Conservation (phyloP, 64 coral and sea anemone species). For the Montipora foliosa region DNA sequence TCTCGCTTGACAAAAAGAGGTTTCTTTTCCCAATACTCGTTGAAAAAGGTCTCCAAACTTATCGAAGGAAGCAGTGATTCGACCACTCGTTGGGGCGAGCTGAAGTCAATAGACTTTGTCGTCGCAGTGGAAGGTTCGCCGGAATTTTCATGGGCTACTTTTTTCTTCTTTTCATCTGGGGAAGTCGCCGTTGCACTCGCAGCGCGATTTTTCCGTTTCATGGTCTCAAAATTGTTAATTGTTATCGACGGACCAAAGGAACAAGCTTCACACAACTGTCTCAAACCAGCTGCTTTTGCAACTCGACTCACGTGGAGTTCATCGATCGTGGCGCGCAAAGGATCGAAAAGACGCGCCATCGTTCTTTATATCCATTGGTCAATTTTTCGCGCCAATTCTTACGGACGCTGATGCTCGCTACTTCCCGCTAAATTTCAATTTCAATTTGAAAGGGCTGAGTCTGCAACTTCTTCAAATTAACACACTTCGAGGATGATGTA, state of each 20-base stretch:
- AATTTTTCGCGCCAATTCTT: conserved; percentile 22
- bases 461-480: no score
- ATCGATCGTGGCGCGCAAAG: background rate
- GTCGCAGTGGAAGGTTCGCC: conserved; percentile 29
- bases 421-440: no score
- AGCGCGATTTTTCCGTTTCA: conserved; percentile 70
- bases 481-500: no score
- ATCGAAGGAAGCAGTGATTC: conserved; percentile 69
- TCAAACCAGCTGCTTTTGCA: background rate
- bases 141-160: conserved; percentile 52
- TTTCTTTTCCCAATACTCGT: conserved; percentile 86
- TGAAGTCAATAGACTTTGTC: conserved; percentile 59
- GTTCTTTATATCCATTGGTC: conserved; percentile 22
- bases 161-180: conserved; percentile 65
- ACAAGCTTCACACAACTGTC: background rate
- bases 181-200: conserved; percentile 8
- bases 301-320: conserved; percentile 8
- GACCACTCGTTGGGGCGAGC: conserved; percentile 42
- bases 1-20: conserved; percentile 74
- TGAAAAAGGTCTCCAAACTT: conserved; percentile 63
- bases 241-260: background rate
- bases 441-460: no score
- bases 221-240: background rate
- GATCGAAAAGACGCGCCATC: background rate
- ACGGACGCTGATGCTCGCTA: no score